Evolutionary conservation across 2,797 vertebrate genomes (phyloP), one percentile per base, ranked within the genome.

Genomic region (Lithobates pipiens): DNA sequence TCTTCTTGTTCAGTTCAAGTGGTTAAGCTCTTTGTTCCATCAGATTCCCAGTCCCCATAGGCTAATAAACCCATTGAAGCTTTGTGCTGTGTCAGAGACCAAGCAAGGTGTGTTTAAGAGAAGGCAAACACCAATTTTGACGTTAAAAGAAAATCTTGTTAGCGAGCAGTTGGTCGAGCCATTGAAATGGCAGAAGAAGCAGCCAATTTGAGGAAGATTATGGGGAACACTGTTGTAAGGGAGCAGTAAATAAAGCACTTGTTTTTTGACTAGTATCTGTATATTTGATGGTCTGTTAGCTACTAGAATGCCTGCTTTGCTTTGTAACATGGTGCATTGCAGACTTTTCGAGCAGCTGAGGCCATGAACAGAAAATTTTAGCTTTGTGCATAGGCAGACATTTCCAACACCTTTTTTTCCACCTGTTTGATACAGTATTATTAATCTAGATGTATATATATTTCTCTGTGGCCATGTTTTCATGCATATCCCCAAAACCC

Each of bases 391-490:
- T 79, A 84, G 91, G 91, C 91, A 91, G 91, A 90, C 89, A 84
- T 92, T 93, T 91, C 92, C 91, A 91, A 86, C 91, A 90, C 91
- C 90, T 93, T 92, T 86, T 39, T 86, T 87, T 92, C 88, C 92
- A 94, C 93, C 93, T 93, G 92, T 95, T 96, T 94, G 92, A 95
- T 93, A 94, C 96, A 95, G 94, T 93, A 94, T 96, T 95, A 92
- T 94, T 94, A 94, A 90, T 92, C 93, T 91, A 92, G 91, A 92
- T 92, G 91, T 92, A 92, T 94, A 91, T 96, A 94, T 95, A 95
- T 94, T 94, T 95, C 94, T 96, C 95, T 95, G 95, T 96, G 93
- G 93, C 93, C 94, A 94, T 96, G 81, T 95, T 95, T 96, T 97
- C 94, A 94, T 94, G 95, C 36, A 82, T 61, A 61, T 93, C 92